phyloP scores from a whole-genome alignment of 2,113 vertebrate genomes.

The Agapornis roseicollis region DNA sequence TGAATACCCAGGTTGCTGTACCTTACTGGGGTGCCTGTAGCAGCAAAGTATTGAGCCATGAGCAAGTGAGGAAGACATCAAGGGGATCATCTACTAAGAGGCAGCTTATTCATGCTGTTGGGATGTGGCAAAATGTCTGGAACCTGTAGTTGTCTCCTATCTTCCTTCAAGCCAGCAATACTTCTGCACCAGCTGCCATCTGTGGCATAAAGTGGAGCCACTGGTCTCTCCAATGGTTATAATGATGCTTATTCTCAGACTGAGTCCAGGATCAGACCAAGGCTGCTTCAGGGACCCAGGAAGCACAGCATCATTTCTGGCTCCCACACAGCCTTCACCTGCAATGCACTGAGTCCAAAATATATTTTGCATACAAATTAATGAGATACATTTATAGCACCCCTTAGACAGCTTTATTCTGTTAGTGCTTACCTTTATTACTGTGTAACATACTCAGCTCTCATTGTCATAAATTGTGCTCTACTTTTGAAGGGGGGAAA shows the following conservation, averaged over 20 bases:
- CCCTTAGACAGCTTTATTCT: slow-evolving; percentile 66
- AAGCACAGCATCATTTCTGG: slow-evolving; percentile 14
- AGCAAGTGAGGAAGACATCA: neutral
- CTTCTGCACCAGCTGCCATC: neutral
- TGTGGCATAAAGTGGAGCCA: neutral
- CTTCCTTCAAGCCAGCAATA: neutral
- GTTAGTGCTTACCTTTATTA: slow-evolving; percentile 70
- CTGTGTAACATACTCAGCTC: slow-evolving; percentile 52
- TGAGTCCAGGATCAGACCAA: neutral
- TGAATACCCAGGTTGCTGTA: neutral
- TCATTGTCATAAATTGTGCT: slow-evolving; percentile 59
- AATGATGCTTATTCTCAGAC: neutral
- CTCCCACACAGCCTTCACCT: slow-evolving; percentile 46
- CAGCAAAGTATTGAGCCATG: accelerated
- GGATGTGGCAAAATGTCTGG: neutral
- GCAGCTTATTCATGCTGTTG: neutral
- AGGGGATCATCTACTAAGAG: neutral
- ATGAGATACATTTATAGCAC: slow-evolving; percentile 67
- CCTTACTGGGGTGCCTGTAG: neutral
- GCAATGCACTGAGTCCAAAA: slow-evolving; percentile 56
- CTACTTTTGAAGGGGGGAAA: slow-evolving; percentile 46
- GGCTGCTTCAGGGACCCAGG: slow-evolving; percentile 9
- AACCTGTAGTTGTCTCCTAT: neutral
- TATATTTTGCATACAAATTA: slow-evolving; percentile 71
- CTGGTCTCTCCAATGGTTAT: neutral